These are phyloP conservation scores for Incurvaria masculella DNA, from an alignment of 2,888 invertebrate genomes.

Conservation along the genomic window DNA sequence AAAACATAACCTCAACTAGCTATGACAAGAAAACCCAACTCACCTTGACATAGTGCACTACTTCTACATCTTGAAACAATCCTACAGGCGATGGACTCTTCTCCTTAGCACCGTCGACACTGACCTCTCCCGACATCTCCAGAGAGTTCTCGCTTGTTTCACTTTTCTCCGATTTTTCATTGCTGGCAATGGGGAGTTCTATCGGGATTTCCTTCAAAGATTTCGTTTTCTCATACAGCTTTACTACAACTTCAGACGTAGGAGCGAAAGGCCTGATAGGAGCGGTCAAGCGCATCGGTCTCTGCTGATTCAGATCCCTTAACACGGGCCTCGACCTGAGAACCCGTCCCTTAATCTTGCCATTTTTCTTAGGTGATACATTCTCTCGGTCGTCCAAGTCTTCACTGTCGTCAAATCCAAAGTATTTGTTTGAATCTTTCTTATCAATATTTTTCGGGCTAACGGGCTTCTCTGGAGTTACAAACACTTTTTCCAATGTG, in stretches of 20 bases:
- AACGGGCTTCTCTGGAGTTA: background rate
- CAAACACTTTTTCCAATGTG: no score
- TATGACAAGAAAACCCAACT: no score
- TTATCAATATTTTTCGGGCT: constrained; percentile 19
- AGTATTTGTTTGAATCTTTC: constrained; percentile 28
- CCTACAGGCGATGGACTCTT: constrained; percentile 35
- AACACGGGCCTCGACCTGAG: background rate
- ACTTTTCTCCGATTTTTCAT: constrained; percentile 9
- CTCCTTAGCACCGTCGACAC: background rate
- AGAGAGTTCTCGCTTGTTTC: constrained; percentile 20
- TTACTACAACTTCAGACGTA: constrained; percentile 28
- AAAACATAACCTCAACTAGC: no score
- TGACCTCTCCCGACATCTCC: constrained; percentile 12
- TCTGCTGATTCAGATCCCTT: background rate
- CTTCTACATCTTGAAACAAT: constrained; percentile 46
- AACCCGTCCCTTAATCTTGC: background rate
- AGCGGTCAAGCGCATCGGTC: constrained; percentile 14
- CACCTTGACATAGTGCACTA: constrained; percentile 44
- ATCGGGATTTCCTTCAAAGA: constrained; percentile 31
- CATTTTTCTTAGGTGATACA: constrained; percentile 32
- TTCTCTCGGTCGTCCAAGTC: constrained; percentile 38
- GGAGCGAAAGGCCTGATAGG: constrained; percentile 25
- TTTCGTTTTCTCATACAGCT: constrained; percentile 30
- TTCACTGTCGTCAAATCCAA: constrained; percentile 48
- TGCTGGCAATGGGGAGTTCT: constrained; percentile 20